Percentiles rank a stretch among this genome's conserved stretches.
phyloP scores from a whole-genome alignment of 1,140 invertebrate species.

The Aphidius ervi region DNA sequence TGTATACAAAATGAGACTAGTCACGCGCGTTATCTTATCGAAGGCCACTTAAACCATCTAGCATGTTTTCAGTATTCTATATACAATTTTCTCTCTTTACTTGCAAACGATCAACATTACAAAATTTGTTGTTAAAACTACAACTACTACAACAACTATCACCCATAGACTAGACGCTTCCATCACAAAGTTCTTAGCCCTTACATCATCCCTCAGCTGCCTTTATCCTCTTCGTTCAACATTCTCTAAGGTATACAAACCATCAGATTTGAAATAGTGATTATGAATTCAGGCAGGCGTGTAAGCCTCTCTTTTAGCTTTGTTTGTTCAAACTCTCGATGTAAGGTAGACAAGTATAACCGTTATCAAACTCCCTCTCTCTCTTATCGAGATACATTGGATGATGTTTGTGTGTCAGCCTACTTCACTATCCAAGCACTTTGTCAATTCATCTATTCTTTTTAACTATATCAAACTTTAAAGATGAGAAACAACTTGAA shows the following conservation, averaged over 20 bases:
- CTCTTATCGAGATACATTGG: slow-evolving; percentile 12
- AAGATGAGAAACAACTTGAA: slow-evolving; percentile 9
- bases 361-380: slow-evolving; percentile 5
- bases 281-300: slow-evolving; percentile 47
- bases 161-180: background rate
- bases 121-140: background rate
- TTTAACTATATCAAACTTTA: slow-evolving; percentile 1
- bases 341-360: slow-evolving; percentile 12
- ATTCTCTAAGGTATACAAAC: slow-evolving; percentile 33
- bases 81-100: too few relatives aligned
- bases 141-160: background rate
- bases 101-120: slow-evolving; percentile 18
- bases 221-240: background rate
- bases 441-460: slow-evolving; percentile 17
- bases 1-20: background rate
- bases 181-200: background rate
- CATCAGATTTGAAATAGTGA: slow-evolving; percentile 47
- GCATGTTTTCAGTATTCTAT: background rate
- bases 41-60: slow-evolving; percentile 47
- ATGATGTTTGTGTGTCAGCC: slow-evolving; percentile 9
- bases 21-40: slow-evolving; percentile 50
- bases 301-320: slow-evolving; percentile 41
- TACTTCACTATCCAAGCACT: slow-evolving; percentile 6
- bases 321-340: slow-evolving; percentile 34
- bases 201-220: slow-evolving; percentile 17